These are phyloP conservation scores for Eonycteris spelaea DNA, from an alignment of 2,113 vertebrate species.

Conservation along the genomic window DNA sequence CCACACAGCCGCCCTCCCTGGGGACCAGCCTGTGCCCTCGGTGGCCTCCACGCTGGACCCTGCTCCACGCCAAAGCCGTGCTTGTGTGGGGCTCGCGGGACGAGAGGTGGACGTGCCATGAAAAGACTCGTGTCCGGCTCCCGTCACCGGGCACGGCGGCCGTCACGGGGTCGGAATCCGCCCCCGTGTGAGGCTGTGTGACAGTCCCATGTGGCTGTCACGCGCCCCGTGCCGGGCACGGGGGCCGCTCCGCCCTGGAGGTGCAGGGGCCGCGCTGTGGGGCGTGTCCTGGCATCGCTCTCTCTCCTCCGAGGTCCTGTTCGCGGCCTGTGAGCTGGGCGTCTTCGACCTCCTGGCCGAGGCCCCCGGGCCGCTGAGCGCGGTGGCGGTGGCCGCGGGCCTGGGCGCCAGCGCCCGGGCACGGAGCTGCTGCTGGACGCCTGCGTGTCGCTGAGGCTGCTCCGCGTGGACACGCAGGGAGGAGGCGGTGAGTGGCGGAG, in stretches of 20 bases:
- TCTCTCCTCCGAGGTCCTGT: no score
- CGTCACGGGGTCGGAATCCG: not conserved
- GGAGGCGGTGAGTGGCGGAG: conserved; percentile 71
- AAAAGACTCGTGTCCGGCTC: not conserved
- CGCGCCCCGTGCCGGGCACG: no score
- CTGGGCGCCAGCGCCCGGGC: conserved; percentile 82
- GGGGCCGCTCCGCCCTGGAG: no score
- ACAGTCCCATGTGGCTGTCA: rapidly evolving
- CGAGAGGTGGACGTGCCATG: no score
- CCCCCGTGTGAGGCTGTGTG: not conserved
- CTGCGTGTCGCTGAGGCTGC: conserved; percentile 88
- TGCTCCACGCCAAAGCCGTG: no score
- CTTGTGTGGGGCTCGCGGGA: not conserved
- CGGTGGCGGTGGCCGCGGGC: conserved; percentile 76
- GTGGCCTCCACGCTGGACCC: no score
- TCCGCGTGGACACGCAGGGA: conserved; percentile 72
- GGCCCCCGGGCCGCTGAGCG: conserved; percentile 81
- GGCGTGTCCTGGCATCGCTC: no score
- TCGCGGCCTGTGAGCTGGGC: conserved; percentile 92
- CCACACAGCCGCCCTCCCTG: no score
- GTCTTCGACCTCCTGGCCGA: conserved; percentile 89
- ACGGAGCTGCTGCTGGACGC: conserved; percentile 87
- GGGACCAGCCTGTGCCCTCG: rapidly evolving
- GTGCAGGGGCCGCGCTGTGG: no score
- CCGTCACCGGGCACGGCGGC: not conserved